Base-by-base conservation (phyloP, 2,797 vertebrate genomes). In the Amniataba percoides region DNA sequence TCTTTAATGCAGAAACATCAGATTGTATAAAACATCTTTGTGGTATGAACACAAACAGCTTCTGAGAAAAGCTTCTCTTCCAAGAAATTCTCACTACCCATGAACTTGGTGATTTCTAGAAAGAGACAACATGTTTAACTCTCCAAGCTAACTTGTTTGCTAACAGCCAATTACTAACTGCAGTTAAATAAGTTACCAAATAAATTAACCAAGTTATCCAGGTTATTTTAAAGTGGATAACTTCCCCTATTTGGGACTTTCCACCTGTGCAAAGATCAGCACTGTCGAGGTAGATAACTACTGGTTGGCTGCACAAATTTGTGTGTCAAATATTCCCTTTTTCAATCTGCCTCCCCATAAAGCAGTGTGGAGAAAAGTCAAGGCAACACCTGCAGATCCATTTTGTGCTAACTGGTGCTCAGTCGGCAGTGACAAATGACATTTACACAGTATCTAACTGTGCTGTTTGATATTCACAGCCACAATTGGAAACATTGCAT, bases 401-500 rank as follows among this genome's bases (percentile, higher is more conserved):
- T 55, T 36, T 65, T 55, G 4, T 31, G 25, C 52, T 42, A 45
- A 27, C 18, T 48, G 34, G 7, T 42, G 4, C 36, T 57, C 52
- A 21, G 19, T 65, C 68, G n/a, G 6, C 19, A 5, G 59, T 58
- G 51, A 70, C 51, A 59, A 48, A 73, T 77, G 52, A 27, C 62
- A 80, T 68, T 68, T 61, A 64, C 66, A 67, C 45, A 59, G 18
- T 18, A 19, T 49, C 18, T 46, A 61, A 27, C 59, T 19, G 48
- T 51, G 18, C 51, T 61, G 11, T 42, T 76, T 76, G n/a, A 53
- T 51, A 46, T 84, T 67, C 53, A 34, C 10, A 23, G 36, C n/a
- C 66, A 57, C 42, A 21, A 12, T 3, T 46, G 49, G 39, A 40
- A 69, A 45, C 36, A 61, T 1, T 13, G 18, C 36, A 63, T 19